Evolutionary conservation across 2,888 invertebrate genomes (phyloP), one percentile per base, ranked within the genome.

Genomic region (Pristionchus entomophagus): DNA sequence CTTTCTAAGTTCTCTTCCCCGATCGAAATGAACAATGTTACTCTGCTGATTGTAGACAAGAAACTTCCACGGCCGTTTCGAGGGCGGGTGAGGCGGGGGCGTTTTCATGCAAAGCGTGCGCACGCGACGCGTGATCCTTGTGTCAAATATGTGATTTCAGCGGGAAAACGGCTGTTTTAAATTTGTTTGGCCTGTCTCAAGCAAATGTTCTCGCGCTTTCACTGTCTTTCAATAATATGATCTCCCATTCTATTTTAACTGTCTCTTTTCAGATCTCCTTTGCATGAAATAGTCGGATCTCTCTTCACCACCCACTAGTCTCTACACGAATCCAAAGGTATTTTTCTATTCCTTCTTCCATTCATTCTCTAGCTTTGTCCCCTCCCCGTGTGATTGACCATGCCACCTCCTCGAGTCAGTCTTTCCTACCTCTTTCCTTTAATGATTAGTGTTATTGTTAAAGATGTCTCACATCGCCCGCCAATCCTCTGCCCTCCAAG

Each of bases 321-420:
- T 35, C 14, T 22, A 29, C 32, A 29, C 41, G 4, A 80, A 41
- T 80, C 32, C 51, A 8, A 73, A 73, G 41, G 41, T 26, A 26
- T 41, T 69, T n/a, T n/a, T n/a, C n/a, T n/a, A n/a, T n/a, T n/a
- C n/a, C n/a, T n/a, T n/a, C n/a, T 45, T 29, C 51, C 51, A 51
- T 22, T 51, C 78, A 80, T 80, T 80, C 78, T 32, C 51, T 35
- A 51, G 35, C 51, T 80, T 51, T 41, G 51, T 51, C 35, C 78
- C 19, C 51, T 14, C 51, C 78, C 32, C 51, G 78, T 51, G 26
- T 51, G 78, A 51, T 80, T 73, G 73, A n/a, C n/a, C 19, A 80
- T 80, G 78, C 29, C 78, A 32, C 78, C 78, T 80, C 78, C 51
- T 80, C 14, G 78, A 80, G 78, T 80, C 4, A 80, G 51, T 51